phyloP scores from a whole-genome alignment of 2,113 vertebrate species.

The Macrotis lagotis region DNA sequence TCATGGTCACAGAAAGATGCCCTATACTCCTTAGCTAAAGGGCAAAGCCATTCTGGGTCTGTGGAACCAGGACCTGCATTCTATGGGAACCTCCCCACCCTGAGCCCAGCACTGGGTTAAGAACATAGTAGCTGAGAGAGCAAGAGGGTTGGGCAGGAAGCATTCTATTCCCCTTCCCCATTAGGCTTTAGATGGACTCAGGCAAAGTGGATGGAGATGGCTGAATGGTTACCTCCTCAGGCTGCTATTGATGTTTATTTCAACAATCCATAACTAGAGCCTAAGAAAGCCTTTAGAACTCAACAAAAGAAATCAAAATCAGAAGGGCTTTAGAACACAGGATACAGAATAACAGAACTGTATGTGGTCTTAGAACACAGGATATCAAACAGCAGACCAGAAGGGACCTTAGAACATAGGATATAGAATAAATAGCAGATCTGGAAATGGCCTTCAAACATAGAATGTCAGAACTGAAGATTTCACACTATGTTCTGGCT shows the following conservation, averaged over 20 bases:
- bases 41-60: not conserved
- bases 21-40: not conserved
- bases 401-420: too few relatives aligned
- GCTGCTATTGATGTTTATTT: not conserved
- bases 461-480: not conserved
- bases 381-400: too few relatives aligned
- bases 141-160: not conserved
- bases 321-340: not conserved
- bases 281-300: not conserved
- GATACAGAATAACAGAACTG: not conserved
- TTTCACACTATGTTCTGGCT: not conserved
- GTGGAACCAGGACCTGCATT: too few relatives aligned
- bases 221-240: not conserved
- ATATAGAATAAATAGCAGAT: too few relatives aligned
- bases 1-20: not conserved
- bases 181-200: not conserved
- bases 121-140: not conserved
- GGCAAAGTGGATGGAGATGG: not conserved
- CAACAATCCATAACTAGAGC: not conserved
- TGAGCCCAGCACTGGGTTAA: not conserved
- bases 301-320: too few relatives aligned
- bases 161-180: not conserved
- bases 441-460: too few relatives aligned
- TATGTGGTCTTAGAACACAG: not conserved
- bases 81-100: not conserved